phyloP scores from a whole-genome alignment of 2,113 vertebrate genomes.

The Eudyptes chrysolophus region DNA sequence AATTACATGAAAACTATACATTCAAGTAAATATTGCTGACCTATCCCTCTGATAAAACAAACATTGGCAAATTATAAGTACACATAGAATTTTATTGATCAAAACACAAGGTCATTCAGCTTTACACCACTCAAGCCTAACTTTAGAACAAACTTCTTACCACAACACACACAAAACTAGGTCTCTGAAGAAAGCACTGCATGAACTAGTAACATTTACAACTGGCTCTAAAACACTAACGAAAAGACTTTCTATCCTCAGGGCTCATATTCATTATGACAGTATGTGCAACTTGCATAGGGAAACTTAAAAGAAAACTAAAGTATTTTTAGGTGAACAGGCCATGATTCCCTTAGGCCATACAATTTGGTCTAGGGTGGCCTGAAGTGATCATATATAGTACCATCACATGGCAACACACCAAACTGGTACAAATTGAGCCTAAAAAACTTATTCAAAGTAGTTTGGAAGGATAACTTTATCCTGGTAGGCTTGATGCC shows the following conservation, averaged over 20 bases:
- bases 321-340: neutral
- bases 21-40: neutral
- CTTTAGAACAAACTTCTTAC: neutral
- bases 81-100: neutral
- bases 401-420: neutral
- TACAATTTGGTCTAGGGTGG: neutral
- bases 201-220: neutral
- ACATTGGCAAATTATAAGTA: neutral
- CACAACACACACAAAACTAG: neutral
- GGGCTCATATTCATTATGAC: neutral
- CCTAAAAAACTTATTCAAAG: neutral
- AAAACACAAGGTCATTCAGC: neutral
- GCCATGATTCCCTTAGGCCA: neutral
- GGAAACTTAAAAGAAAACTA: neutral
- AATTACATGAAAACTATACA: neutral
- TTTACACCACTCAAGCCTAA: neutral
- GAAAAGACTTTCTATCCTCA: neutral
- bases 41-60: neutral
- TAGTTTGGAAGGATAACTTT: neutral
- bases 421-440: neutral
- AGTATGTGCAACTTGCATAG: neutral
- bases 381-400: neutral
- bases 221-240: neutral
- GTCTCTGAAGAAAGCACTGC: neutral
- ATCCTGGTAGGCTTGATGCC: neutral